phyloP scores from a whole-genome alignment of 2,797 vertebrate genomes.

The Catamblyrhynchus diadema region DNA sequence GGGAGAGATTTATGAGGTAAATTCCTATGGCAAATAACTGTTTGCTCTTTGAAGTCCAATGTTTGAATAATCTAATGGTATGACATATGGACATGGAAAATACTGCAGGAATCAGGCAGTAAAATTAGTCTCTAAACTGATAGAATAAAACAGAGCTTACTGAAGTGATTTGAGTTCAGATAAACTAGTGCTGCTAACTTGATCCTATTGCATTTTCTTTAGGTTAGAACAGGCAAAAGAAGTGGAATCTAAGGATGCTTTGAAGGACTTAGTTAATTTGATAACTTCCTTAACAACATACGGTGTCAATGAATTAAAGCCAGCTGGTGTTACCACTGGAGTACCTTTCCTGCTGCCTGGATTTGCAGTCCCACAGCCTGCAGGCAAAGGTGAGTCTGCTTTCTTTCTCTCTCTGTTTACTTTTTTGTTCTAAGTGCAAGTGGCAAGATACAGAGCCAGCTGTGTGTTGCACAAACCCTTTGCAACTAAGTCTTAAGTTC shows the following conservation, averaged over 20 bases:
- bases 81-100: background rate
- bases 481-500: background rate
- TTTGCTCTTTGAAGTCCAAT: background rate
- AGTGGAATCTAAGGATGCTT: constrained; percentile 92
- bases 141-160: background rate
- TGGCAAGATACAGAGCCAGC: background rate
- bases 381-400: constrained; percentile 87
- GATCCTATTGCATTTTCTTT: background rate
- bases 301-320: constrained; percentile 91
- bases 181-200: background rate
- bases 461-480: background rate
- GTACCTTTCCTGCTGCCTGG: constrained; percentile 95
- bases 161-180: background rate
- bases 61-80: background rate
- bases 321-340: constrained; percentile 91
- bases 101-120: background rate
- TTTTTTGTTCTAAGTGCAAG: background rate
- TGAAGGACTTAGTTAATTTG: constrained; percentile 96
- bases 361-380: constrained; percentile 92
- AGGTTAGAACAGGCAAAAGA: constrained; percentile 98
- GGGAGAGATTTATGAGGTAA: background rate
- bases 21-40: background rate
- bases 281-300: constrained; percentile 94
- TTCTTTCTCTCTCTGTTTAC: background rate
- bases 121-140: background rate